Evolutionary conservation across 2,797 vertebrate species (phyloP).

Genomic region (Molossus alvarezi): DNA sequence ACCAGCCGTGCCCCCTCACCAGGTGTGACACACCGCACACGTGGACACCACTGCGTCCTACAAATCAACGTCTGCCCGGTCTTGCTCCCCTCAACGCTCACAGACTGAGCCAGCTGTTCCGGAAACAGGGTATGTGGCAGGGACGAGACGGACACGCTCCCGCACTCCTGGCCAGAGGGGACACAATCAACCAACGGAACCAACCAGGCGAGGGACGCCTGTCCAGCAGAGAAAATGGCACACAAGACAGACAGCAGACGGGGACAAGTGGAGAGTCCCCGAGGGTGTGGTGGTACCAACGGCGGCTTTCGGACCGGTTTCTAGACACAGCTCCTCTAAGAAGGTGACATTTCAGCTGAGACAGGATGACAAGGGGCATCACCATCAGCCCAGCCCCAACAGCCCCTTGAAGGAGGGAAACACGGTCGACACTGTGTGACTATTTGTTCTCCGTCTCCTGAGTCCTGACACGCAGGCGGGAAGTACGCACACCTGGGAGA

Average conservation of each 20-base stretch:
- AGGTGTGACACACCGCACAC: fast-evolving
- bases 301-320: background rate
- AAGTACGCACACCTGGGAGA: background rate
- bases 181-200: fast-evolving
- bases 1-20: background rate
- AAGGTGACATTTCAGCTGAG: background rate
- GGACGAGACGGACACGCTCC: background rate
- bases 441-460: background rate
- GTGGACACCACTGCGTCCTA: background rate
- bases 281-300: fast-evolving
- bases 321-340: background rate
- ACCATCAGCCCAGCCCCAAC: background rate
- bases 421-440: fast-evolving
- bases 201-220: fast-evolving
- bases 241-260: fast-evolving
- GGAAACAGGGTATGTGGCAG: background rate
- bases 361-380: background rate
- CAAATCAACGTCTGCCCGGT: fast-evolving
- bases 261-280: fast-evolving
- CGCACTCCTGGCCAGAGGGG: fast-evolving
- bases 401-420: background rate
- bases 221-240: fast-evolving
- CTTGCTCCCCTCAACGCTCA: background rate
- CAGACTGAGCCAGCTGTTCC: background rate
- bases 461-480: background rate